Conservation (phyloP, 2,113 vertebrate species). For the Psilopogon haemacephalus region DNA sequence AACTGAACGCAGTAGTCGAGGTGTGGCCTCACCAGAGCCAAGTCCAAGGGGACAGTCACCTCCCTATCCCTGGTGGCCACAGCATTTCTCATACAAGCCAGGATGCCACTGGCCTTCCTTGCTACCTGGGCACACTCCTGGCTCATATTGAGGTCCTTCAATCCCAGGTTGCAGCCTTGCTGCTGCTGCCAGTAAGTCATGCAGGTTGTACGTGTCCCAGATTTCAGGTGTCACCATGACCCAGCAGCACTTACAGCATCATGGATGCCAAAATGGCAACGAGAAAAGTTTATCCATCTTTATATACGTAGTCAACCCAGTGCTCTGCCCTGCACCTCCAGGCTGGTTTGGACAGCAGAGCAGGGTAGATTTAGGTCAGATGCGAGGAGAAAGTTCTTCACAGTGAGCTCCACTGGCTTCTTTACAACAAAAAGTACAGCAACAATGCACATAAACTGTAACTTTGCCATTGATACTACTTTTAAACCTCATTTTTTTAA, state of each 20-base stretch:
- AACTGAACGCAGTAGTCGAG: too few species aligned
- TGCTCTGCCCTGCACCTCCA: not conserved
- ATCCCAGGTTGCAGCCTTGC: not conserved
- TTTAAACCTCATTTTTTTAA: not conserved
- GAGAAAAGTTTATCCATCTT: not conserved
- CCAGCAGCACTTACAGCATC: not conserved
- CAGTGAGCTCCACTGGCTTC: not conserved
- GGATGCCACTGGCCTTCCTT: too few species aligned
- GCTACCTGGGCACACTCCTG: too few species aligned
- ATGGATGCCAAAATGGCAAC: not conserved
- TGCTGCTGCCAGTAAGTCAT: rapidly evolving
- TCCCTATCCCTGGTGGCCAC: too few species aligned
- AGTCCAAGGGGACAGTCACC: too few species aligned
- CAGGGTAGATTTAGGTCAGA: too few species aligned
- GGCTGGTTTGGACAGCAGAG: not conserved
- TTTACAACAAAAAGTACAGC: not conserved
- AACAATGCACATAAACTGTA: not conserved
- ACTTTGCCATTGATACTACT: not conserved
- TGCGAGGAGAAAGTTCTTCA: too few species aligned
- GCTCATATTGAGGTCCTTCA: too few species aligned
- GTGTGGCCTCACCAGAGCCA: too few species aligned
- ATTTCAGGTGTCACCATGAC: not conserved
- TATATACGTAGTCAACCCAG: not conserved
- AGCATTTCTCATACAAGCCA: too few species aligned
- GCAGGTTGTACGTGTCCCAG: not conserved